Conservation (phyloP, 1,140 invertebrate species). For the Drosophila eugracilis region DNA sequence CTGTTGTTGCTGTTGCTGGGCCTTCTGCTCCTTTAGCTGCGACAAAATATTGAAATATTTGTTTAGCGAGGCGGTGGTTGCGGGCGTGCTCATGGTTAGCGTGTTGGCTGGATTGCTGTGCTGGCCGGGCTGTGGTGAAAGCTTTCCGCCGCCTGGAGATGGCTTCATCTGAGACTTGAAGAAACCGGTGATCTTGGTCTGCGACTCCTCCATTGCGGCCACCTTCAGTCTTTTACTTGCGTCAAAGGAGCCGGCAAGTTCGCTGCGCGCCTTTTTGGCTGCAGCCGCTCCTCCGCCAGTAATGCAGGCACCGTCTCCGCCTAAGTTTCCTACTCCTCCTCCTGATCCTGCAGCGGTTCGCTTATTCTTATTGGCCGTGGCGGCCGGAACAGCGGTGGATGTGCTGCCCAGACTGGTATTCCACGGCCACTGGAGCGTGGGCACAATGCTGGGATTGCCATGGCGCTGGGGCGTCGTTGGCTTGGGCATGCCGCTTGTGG, state of each 20-base stretch:
- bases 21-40: slow-evolving; percentile 72
- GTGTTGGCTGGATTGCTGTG: slow-evolving; percentile 59
- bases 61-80: slow-evolving; percentile 80
- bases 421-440: slow-evolving; percentile 75
- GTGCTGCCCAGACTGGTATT: slow-evolving; percentile 73
- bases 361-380: slow-evolving; percentile 49
- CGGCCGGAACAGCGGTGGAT: slow-evolving; percentile 65
- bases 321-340: slow-evolving; percentile 10
- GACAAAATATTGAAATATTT: slow-evolving; percentile 83
- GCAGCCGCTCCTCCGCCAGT: slow-evolving; percentile 30
- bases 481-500: slow-evolving; percentile 52
- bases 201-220: slow-evolving; percentile 79
- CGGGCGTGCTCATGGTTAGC: slow-evolving; percentile 78
- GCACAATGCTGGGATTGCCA: slow-evolving; percentile 42
- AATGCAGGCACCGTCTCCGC: slow-evolving; percentile 6
- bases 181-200: slow-evolving; percentile 91
- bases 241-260: slow-evolving; percentile 24
- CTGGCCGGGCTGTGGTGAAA: slow-evolving; percentile 44
- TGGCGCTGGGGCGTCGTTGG: slow-evolving; percentile 42
- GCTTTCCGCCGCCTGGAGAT: slow-evolving; percentile 83
- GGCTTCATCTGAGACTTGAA: slow-evolving; percentile 92
- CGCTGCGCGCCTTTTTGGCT: slow-evolving; percentile 63
- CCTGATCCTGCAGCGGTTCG: slow-evolving; percentile 34
- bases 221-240: slow-evolving; percentile 83
- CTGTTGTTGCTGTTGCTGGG: slow-evolving; percentile 29